phyloP scores from a whole-genome alignment of 2,113 vertebrate species.

The Nycticorax nycticorax region DNA sequence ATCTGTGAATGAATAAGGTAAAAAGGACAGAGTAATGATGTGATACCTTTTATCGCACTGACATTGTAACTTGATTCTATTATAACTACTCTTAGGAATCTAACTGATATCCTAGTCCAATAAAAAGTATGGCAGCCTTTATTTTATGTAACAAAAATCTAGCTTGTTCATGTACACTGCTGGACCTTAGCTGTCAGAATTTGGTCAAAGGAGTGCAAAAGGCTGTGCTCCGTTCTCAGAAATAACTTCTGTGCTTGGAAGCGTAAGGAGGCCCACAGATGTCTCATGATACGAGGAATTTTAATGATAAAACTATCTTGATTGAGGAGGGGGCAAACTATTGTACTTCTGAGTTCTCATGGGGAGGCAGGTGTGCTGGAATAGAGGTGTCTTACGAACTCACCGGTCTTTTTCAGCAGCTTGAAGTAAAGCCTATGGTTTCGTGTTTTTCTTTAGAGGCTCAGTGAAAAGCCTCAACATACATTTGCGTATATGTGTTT shows the following conservation, averaged over 20 bases:
- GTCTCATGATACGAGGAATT: background rate
- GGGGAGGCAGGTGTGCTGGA: background rate
- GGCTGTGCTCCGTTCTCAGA: background rate
- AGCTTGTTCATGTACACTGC: background rate
- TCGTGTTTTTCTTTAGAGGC: background rate
- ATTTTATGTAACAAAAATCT: conserved; percentile 44
- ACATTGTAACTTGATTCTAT: conserved; percentile 33
- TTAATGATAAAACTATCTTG: conserved; percentile 31
- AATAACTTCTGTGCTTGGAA: background rate
- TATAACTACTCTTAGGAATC: conserved; percentile 13
- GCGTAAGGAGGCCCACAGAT: background rate
- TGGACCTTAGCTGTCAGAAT: conserved; percentile 3
- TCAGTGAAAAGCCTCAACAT: background rate
- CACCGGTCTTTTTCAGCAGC: background rate
- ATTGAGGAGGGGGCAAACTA: background rate
- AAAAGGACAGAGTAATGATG: conserved; percentile 18
- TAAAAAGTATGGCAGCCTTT: conserved; percentile 41
- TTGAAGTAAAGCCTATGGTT: background rate
- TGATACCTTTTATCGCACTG: conserved; percentile 57
- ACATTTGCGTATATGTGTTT: background rate
- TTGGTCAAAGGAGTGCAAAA: background rate
- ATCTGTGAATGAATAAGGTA: conserved; percentile 66
- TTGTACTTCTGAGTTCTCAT: background rate
- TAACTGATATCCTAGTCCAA: background rate
- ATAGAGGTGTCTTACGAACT: background rate